A percentile compares a stretch with the other conserved stretches of the same genome.
Evolutionary conservation across 2,797 vertebrate genomes (phyloP).

Genomic region (Muscicapa striata): DNA sequence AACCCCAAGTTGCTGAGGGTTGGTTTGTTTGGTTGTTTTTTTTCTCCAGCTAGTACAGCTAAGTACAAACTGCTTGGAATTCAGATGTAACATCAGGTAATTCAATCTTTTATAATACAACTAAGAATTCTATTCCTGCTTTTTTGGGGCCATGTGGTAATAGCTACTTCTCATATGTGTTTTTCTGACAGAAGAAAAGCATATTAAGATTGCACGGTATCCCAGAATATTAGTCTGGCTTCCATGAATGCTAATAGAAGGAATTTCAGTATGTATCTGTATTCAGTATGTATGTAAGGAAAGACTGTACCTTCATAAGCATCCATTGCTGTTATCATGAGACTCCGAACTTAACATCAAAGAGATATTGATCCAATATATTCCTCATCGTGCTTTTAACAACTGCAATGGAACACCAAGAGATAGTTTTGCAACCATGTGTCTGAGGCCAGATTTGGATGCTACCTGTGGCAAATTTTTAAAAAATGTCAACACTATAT

Average conservation of each 20-base stretch:
- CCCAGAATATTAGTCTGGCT: neutral
- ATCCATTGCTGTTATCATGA: neutral
- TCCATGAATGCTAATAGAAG: neutral
- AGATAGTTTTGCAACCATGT: neutral
- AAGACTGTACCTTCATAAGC: neutral
- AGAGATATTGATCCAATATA: neutral
- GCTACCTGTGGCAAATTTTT: neutral
- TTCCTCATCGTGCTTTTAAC: neutral
- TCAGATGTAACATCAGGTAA: neutral
- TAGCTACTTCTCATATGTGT: neutral
- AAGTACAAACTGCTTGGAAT: neutral
- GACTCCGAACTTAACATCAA: neutral
- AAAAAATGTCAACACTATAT: neutral
- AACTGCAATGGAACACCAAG: neutral
- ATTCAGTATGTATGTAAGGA: neutral
- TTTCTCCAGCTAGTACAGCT: neutral
- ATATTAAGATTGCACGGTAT: neutral
- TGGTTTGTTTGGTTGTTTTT: neutral
- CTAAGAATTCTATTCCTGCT: neutral
- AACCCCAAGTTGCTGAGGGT: neutral
- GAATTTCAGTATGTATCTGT: neutral
- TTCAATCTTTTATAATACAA: neutral
- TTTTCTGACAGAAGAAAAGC: neutral
- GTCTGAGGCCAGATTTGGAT: neutral
- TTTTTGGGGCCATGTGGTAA: neutral